These are phyloP conservation scores for Tachystola acroxantha DNA, from an alignment of 2,888 invertebrate genomes.

Conservation along the genomic window DNA sequence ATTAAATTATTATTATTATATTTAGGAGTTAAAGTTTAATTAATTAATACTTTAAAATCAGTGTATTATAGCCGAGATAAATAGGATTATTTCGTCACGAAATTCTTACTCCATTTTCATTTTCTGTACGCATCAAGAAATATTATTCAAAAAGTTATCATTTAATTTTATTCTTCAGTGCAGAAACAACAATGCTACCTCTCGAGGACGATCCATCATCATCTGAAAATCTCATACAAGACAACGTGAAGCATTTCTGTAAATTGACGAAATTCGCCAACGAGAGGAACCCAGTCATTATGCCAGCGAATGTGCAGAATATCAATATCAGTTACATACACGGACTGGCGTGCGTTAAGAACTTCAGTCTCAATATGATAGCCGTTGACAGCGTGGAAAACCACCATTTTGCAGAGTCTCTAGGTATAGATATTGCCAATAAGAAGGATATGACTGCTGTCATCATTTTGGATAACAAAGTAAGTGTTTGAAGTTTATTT, in stretches of 20 bases:
- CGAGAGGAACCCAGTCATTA: slow-evolving; percentile 49
- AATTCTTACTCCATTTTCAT: too few relatives aligned
- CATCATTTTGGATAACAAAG: slow-evolving; percentile 85
- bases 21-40: too few relatives aligned
- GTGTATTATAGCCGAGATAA: too few relatives aligned
- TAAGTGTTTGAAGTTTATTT: slow-evolving; percentile 41
- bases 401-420: slow-evolving; percentile 84
- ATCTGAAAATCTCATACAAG: slow-evolving; percentile 67
- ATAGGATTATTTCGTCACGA: too few relatives aligned
- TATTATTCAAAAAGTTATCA: too few relatives aligned
- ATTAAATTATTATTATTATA: too few relatives aligned
- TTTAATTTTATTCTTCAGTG: slow-evolving; percentile 41
- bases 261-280: slow-evolving; percentile 57
- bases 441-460: slow-evolving; percentile 81
- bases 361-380: slow-evolving; percentile 63
- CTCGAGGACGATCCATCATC: slow-evolving; percentile 72
- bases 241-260: slow-evolving; percentile 55
- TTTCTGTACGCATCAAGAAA: too few relatives aligned
- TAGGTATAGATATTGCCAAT: slow-evolving; percentile 83
- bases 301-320: slow-evolving; percentile 30
- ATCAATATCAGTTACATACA: slow-evolving; percentile 47
- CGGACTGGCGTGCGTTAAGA: slow-evolving; percentile 68
- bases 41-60: too few relatives aligned
- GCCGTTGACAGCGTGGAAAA: slow-evolving; percentile 86
- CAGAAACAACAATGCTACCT: slow-evolving; percentile 64